Percentiles rank a stretch among this genome's conserved stretches.
Evolutionary conservation across 2,888 invertebrate genomes (phyloP).

Genomic region (Xylota segnis): DNA sequence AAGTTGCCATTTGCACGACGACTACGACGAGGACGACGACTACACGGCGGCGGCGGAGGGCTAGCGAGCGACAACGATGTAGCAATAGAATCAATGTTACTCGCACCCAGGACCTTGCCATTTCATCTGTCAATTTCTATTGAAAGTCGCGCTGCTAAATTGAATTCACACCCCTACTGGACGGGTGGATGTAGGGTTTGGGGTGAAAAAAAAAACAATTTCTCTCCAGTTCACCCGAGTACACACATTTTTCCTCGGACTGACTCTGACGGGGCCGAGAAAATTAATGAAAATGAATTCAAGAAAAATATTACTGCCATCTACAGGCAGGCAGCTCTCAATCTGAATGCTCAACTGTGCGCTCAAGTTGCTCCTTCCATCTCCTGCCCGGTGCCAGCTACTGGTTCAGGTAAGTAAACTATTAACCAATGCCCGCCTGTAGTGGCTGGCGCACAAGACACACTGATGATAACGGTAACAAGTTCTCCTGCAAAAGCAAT

Average conservation of each 20-base stretch:
- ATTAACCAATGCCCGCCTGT: constrained; percentile 4
- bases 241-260: background rate
- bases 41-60: constrained; percentile 12
- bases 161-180: constrained; percentile 42
- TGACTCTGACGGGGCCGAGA: constrained; percentile 4
- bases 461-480: constrained; percentile 59
- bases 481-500: constrained; percentile 54
- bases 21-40: constrained; percentile 12
- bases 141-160: constrained; percentile 44
- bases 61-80: background rate
- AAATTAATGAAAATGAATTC: constrained; percentile 52
- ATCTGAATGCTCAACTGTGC: constrained; percentile 32
- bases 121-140: constrained; percentile 70
- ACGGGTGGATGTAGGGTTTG: background rate
- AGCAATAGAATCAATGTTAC: constrained; percentile 46
- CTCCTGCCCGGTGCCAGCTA: background rate
- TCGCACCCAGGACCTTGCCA: constrained; percentile 56
- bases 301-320: constrained; percentile 50
- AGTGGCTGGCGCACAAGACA: constrained; percentile 36
- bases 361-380: constrained; percentile 23
- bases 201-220: constrained; percentile 25
- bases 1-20: constrained; percentile 39
- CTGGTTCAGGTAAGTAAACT: constrained; percentile 18
- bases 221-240: background rate
- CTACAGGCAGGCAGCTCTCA: constrained; percentile 35